Conservation (phyloP, 2,113 vertebrate genomes). For the Phylloscopus trochiloides region DNA sequence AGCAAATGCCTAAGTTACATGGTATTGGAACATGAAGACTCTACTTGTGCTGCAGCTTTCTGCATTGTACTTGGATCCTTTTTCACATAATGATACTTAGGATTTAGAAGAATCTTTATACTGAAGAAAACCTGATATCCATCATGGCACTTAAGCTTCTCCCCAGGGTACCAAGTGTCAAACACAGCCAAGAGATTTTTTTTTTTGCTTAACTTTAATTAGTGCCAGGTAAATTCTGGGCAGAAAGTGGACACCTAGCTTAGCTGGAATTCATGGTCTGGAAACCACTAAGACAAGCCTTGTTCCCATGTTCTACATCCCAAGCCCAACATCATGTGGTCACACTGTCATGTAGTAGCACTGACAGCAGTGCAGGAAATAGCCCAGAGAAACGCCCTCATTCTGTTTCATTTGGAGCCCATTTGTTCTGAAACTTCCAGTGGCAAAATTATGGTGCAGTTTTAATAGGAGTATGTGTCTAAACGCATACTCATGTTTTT, state of each 20-base stretch:
- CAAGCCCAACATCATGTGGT: constrained; percentile 18
- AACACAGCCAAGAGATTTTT: neutral
- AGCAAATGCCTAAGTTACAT: neutral
- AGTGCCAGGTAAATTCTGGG: constrained; percentile 52
- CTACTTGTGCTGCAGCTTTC: neutral
- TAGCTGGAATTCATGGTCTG: constrained; percentile 64
- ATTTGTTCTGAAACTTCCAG: constrained; percentile 61
- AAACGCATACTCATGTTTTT: constrained; percentile 20
- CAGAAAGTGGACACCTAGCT: constrained; percentile 32
- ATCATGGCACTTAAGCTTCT: neutral
- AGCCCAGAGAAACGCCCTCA: constrained; percentile 48
- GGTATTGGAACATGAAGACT: neutral
- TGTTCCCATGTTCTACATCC: constrained; percentile 25
- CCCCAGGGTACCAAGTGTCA: neutral
- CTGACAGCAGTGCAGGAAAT: neutral
- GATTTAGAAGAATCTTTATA: neutral
- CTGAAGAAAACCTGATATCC: neutral
- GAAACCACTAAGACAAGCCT: constrained; percentile 44
- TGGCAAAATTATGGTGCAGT: constrained; percentile 55
- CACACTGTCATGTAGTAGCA: neutral
- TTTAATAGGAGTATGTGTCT: constrained; percentile 62
- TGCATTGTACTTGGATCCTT: neutral
- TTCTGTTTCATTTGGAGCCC: constrained; percentile 65
- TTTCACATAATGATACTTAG: neutral
- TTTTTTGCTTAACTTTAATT: neutral